Conservation (phyloP, 53 echinoderm and acorn worm genomes). For the Crossaster papposus region DNA sequence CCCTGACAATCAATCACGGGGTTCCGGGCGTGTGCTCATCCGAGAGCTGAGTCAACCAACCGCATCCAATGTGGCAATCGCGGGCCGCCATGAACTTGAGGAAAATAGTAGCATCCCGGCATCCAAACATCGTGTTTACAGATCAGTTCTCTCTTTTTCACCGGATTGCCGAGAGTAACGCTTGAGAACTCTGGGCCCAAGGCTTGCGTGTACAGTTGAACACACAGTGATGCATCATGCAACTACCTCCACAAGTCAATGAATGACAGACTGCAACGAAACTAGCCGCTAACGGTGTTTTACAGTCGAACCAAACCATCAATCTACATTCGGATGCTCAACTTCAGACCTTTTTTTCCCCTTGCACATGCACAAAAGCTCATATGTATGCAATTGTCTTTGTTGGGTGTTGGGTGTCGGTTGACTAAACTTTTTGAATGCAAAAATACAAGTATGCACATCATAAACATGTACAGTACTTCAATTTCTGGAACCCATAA, state of each 20-base stretch:
- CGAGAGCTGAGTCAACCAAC: background rate
- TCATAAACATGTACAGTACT: too few species aligned
- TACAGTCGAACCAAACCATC: constrained; percentile 1
- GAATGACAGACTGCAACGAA: background rate
- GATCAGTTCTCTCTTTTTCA: background rate
- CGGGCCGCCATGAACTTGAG: background rate
- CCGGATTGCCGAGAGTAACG: background rate
- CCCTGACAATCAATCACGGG: constrained; percentile 17
- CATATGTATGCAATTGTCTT: too few species aligned
- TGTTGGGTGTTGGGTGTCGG: too few species aligned
- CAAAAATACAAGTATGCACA: too few species aligned
- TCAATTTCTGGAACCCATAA: too few species aligned
- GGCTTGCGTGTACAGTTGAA: background rate
- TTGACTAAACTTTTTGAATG: too few species aligned
- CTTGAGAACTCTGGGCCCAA: background rate
- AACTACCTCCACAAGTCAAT: background rate
- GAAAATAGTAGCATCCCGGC: background rate
- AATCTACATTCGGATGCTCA: constrained; percentile 7
- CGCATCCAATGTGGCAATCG: background rate
- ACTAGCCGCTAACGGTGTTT: background rate
- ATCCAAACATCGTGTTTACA: background rate
- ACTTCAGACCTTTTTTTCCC: background rate
- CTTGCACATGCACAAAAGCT: background rate
- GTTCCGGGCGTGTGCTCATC: background rate
- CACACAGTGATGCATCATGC: constrained; percentile 32